Base-by-base conservation (phyloP, 2,888 invertebrate genomes). In the Drosophila anceps region DNA sequence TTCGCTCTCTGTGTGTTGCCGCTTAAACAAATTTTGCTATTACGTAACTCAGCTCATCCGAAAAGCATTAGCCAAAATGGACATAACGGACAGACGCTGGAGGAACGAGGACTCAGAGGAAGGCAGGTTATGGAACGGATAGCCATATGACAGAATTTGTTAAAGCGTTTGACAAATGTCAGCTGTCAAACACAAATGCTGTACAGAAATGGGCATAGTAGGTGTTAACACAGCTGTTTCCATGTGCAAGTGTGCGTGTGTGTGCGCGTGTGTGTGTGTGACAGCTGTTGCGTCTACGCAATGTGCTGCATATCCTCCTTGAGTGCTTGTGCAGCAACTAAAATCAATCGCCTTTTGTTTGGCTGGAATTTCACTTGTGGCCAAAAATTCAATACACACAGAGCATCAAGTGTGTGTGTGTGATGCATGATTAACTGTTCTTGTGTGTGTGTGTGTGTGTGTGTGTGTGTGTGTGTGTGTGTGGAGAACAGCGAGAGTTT, bases 81-180 rank as follows among this genome's bases (percentile, higher is more conserved):
- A 57, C 57, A 63, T 15, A n/a, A 12, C 27, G 35, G 51, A 46
- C 43, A 44, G 24, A 59, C 18, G 31, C 46, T n/a, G n/a, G n/a
- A n/a, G n/a, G n/a, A n/a, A n/a, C n/a, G n/a, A 4, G 27, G 20
- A 4, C 10, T 18, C 13, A 7, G 33, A 0, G 35, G 15, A 41
- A 13, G 8, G 1, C 2, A 29, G 33, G 39, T 18, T n/a, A 24
- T 51, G 29, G 20, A 62, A 37, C 64, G 74, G 64, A 43, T 68
- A 64, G 73, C 69, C 80, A 71, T 85, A 75, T 85, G 83, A 85
- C 90, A 85, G 82, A 89, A 84, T 87, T 88, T 82, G 86, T 84
- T 82, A 80, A 87, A 84, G 82, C 86, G 78, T 82, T 83, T 87
- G 90, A 90, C 87, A 90, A 87, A 87, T 87, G 87, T 88, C 90